Percentiles rank a stretch among this genome's conserved stretches.
phyloP scores from a whole-genome alignment of 2,888 invertebrate species.

The Micoletzkya japonica region DNA sequence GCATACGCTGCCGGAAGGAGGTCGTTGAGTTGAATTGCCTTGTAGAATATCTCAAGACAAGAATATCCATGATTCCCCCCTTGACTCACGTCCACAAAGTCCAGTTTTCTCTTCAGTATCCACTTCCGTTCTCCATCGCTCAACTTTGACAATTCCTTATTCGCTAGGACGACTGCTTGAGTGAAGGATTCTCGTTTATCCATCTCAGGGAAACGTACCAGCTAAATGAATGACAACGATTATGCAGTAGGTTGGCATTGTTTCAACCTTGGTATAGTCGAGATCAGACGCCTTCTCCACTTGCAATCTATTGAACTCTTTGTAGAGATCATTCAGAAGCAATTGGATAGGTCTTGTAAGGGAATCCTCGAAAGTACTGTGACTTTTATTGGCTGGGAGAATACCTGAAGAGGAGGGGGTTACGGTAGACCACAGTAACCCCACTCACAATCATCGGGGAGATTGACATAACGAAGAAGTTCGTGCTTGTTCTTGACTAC shows the following conservation, averaged over 20 bases:
- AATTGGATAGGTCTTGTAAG: background rate
- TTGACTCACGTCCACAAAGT: conserved; percentile 17
- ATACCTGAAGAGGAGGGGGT: too few species aligned
- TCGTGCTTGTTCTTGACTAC: conserved; percentile 6
- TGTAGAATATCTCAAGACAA: conserved; percentile 11
- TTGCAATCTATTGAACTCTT: background rate
- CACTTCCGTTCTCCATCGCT: conserved; percentile 22
- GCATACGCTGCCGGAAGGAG: conserved; percentile 18
- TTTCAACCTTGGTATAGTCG: conserved; percentile 2
- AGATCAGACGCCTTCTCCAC: background rate
- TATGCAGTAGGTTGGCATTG: background rate
- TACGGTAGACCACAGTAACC: too few species aligned
- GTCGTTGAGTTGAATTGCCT: conserved; percentile 7
- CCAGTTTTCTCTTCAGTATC: conserved; percentile 13
- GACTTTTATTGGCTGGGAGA: too few species aligned
- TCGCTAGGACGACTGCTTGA: background rate
- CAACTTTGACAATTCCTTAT: conserved; percentile 16
- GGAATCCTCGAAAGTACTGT: background rate
- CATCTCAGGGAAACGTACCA: background rate
- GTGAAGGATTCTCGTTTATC: conserved; percentile 6
- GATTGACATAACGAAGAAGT: background rate
- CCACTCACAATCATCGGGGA: conserved; percentile 11
- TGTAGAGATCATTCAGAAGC: background rate
- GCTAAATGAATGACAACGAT: background rate
- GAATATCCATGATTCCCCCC: too few species aligned